Percentiles rank a stretch among this genome's conserved stretches.
These are phyloP conservation scores for Gari tellinella DNA, from an alignment of 2,888 invertebrate genomes.

Conservation along the genomic window DNA sequence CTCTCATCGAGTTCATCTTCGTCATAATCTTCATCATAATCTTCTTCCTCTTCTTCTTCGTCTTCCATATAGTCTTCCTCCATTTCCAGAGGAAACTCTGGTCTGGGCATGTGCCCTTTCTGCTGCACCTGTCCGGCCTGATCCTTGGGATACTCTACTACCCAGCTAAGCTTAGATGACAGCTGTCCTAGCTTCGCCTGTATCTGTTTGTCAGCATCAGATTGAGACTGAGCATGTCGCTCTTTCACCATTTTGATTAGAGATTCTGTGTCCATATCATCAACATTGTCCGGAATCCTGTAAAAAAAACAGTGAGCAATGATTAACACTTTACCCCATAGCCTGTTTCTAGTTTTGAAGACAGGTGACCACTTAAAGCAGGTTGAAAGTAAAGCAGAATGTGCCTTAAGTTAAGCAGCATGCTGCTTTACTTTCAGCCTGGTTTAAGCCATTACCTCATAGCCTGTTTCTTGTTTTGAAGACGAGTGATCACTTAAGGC, in stretches of 20 bases:
- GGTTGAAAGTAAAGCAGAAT: too few species aligned
- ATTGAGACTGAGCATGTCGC: constrained; percentile 34
- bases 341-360: too few species aligned
- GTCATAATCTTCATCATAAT: constrained; percentile 31
- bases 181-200: constrained; percentile 53
- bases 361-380: too few species aligned
- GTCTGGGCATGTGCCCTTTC: background rate
- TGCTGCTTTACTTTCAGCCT: too few species aligned
- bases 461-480: too few species aligned
- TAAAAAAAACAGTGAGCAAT: constrained; percentile 1
- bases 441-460: too few species aligned
- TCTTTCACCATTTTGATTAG: constrained; percentile 46
- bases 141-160: constrained; percentile 55
- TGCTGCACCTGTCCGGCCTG: background rate
- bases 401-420: too few species aligned
- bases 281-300: constrained; percentile 36
- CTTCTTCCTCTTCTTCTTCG: constrained; percentile 41
- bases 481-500: too few species aligned
- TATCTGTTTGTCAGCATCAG: constrained; percentile 44
- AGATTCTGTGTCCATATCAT: constrained; percentile 50
- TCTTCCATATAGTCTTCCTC: constrained; percentile 27
- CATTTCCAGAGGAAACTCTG: background rate
- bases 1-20: constrained; percentile 42
- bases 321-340: background rate
- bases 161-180: constrained; percentile 55